A percentile compares a stretch with the other conserved stretches of the same genome.
phyloP scores from a whole-genome alignment of 1,140 invertebrate genomes.

The Tetramorium simillimum region DNA sequence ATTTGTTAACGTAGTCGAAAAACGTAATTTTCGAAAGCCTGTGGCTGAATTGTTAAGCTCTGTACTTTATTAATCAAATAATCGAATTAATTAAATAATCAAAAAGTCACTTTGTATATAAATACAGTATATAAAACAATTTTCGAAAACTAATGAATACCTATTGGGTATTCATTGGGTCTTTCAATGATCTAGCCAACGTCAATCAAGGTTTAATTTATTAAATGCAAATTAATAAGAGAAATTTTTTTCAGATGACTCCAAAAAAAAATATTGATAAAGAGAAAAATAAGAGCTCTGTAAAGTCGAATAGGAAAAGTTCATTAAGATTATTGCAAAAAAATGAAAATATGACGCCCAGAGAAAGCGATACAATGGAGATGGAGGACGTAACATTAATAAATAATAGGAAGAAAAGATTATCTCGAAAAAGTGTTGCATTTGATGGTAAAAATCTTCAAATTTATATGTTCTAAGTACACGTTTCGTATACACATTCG shows the following conservation, averaged over 20 bases:
- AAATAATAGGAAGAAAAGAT: constrained; percentile 46
- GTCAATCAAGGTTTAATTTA: no score
- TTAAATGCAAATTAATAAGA: neutral
- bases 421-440: constrained; percentile 67
- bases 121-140: no score
- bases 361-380: neutral
- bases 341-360: neutral
- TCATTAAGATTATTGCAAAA: neutral
- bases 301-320: neutral
- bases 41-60: no score
- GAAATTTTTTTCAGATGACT: constrained; percentile 16
- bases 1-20: neutral
- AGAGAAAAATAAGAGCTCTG: constrained; percentile 49
- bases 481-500: neutral
- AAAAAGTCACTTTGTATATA: no score
- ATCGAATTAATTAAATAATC: no score
- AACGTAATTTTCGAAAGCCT: no score
- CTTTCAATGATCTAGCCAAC: no score
- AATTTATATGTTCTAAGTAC: neutral
- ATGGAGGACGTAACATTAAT: neutral
- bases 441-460: constrained; percentile 63
- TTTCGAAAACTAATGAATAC: no score
- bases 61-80: no score
- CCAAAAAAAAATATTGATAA: constrained; percentile 1
- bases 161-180: no score